Evolutionary conservation across 2,113 vertebrate genomes (phyloP).

Genomic region (Macquaria ambigua): DNA sequence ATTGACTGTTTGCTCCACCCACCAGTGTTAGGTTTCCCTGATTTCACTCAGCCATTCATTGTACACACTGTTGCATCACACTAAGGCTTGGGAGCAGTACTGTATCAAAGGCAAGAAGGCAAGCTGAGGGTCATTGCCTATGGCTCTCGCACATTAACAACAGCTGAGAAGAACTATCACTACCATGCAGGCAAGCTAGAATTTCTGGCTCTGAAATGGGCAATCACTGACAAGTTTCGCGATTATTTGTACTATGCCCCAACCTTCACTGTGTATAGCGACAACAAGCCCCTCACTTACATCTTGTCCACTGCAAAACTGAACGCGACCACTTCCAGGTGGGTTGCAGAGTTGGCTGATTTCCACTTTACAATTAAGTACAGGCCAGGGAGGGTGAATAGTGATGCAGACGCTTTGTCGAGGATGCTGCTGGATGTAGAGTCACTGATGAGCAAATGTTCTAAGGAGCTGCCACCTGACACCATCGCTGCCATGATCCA

Average conservation of each 20-base stretch:
- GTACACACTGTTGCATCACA: constrained; percentile 10
- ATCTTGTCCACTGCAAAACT: neutral
- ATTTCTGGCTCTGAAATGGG: constrained; percentile 28
- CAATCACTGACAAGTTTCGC: neutral
- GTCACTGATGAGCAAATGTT: neutral
- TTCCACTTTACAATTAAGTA: constrained; percentile 21
- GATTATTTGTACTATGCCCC: neutral
- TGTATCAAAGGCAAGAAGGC: neutral
- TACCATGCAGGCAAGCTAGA: constrained; percentile 7
- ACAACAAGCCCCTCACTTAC: neutral
- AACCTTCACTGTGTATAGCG: neutral
- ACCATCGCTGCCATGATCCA: neutral
- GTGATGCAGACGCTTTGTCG: no score
- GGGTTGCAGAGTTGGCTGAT: constrained; percentile 2
- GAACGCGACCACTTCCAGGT: constrained; percentile 3
- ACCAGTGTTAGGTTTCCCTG: constrained; percentile 4
- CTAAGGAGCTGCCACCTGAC: neutral
- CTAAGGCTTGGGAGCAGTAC: neutral
- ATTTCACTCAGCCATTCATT: constrained; percentile 12
- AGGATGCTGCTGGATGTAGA: neutral
- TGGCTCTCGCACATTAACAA: neutral
- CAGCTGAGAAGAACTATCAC: constrained; percentile 1
- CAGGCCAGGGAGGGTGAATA: neutral
- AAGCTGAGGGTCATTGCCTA: neutral
- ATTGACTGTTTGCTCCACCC: constrained; percentile 8